Conservation (phyloP, 2,113 vertebrate species). For the Oxyura jamaicensis region DNA sequence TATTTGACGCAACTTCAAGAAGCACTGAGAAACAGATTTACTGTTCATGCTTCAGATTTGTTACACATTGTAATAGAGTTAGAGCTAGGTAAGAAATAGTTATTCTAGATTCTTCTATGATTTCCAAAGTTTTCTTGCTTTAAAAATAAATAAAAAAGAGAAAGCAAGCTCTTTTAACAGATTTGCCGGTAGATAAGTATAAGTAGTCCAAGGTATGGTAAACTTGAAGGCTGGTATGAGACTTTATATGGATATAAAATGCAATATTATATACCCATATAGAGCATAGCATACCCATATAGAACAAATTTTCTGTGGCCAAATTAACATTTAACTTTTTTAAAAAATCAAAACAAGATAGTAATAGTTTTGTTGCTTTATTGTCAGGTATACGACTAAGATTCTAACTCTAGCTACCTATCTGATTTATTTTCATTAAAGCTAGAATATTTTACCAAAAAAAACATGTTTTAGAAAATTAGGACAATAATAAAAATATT, state of each 20-base stretch:
- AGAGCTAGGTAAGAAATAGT: background rate
- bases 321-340: background rate
- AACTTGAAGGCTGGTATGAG: background rate
- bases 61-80: background rate
- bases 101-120: background rate
- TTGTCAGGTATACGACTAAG: background rate
- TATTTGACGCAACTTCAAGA: background rate
- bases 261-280: too few species aligned
- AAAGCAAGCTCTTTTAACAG: background rate
- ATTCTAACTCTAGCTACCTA: background rate
- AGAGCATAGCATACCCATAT: too few species aligned
- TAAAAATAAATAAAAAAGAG: background rate
- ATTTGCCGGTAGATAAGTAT: background rate
- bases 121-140: background rate
- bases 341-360: background rate
- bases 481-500: background rate
- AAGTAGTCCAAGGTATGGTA: background rate
- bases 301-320: background rate
- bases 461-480: background rate
- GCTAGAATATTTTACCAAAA: background rate
- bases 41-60: background rate
- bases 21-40: slow-evolving; percentile 4
- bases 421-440: background rate
- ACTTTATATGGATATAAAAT: background rate
- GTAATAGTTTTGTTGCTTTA: background rate